Evolutionary conservation across 2,113 vertebrate genomes (phyloP).

Genomic region (Chroicocephalus ridibundus): DNA sequence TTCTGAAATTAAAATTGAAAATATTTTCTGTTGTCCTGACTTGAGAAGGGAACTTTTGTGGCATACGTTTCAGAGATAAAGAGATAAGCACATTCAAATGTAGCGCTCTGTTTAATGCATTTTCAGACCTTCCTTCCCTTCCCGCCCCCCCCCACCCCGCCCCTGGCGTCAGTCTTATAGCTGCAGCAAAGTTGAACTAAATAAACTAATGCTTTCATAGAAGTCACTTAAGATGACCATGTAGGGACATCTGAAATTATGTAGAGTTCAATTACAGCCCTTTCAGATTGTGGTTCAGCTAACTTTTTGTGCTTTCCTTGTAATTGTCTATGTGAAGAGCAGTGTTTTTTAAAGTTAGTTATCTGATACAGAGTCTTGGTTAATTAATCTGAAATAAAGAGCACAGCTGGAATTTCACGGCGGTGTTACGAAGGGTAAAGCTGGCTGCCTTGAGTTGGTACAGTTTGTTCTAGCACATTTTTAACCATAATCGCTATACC

Average conservation of each 20-base stretch:
- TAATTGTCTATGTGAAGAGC: neutral
- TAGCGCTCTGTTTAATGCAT: neutral
- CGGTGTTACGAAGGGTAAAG: rapidly evolving
- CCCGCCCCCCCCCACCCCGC: no score
- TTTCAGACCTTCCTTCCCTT: neutral
- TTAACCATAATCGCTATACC: neutral
- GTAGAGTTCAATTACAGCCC: neutral
- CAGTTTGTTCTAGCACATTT: neutral
- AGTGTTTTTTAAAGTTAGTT: neutral
- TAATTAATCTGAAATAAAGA: neutral
- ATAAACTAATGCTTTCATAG: neutral
- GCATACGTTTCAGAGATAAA: neutral
- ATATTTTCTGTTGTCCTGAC: neutral
- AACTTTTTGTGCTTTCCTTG: neutral
- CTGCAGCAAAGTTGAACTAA: neutral
- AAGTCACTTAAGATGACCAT: neutral
- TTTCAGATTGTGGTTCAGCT: neutral
- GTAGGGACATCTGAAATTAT: neutral
- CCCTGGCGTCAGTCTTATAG: neutral
- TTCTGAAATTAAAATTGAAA: neutral
- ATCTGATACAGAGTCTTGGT: neutral
- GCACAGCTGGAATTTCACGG: neutral
- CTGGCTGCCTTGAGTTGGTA: neutral
- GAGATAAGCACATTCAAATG: neutral
- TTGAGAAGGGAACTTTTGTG: neutral